Evolutionary conservation across 2,113 vertebrate species (phyloP).

Genomic region (Fulmarus glacialis): DNA sequence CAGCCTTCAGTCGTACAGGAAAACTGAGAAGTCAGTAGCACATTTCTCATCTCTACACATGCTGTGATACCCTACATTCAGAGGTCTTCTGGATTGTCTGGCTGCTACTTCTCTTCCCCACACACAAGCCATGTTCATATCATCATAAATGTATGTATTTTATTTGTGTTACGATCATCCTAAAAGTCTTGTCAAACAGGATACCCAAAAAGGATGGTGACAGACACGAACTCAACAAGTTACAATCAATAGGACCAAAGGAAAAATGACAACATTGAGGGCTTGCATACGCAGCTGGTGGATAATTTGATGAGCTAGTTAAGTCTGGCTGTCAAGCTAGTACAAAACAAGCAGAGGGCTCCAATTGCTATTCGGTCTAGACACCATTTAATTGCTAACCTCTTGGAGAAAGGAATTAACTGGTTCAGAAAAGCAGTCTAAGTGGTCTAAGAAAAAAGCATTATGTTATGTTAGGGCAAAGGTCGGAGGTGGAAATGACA

Average conservation of each 20-base stretch:
- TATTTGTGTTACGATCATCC: background rate
- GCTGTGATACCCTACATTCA: background rate
- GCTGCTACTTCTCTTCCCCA: background rate
- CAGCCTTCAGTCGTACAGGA: background rate
- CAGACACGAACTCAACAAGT: background rate
- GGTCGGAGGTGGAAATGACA: background rate
- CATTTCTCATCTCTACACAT: background rate
- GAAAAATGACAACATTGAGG: background rate
- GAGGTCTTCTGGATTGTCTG: background rate
- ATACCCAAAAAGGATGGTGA: background rate
- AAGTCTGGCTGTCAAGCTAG: background rate
- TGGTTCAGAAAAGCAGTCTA: background rate
- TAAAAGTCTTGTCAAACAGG: background rate
- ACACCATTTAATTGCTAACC: background rate
- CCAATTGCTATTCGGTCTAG: background rate
- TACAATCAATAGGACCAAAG: background rate
- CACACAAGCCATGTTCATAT: background rate
- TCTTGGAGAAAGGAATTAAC: background rate
- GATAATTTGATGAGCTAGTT: background rate
- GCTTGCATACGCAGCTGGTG: background rate
- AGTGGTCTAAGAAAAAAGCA: background rate
- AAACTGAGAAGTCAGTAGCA: background rate
- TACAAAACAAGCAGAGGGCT: background rate
- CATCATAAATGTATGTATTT: background rate
- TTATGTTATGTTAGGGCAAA: background rate